Evolutionary conservation across 2,797 vertebrate genomes (phyloP).

Genomic region (Coregonus suidteri): DNA sequence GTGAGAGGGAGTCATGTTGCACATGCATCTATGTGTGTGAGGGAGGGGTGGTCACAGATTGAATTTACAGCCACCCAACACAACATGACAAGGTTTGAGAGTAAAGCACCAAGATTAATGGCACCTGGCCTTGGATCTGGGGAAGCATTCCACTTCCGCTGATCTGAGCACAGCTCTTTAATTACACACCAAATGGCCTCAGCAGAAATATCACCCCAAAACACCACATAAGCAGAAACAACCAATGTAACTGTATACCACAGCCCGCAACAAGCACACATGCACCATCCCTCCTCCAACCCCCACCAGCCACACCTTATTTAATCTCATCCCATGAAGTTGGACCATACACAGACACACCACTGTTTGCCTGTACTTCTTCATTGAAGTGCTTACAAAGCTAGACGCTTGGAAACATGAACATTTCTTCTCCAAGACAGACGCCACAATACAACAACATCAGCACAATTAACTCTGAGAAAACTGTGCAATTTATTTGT

Average conservation of each 20-base stretch:
- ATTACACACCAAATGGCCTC: slow-evolving; percentile 35
- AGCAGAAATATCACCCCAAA: too few species aligned
- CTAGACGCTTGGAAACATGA: not conserved
- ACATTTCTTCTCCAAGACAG: not conserved
- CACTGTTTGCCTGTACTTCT: not conserved
- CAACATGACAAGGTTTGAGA: too few species aligned
- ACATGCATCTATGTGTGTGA: too few species aligned
- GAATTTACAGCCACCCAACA: too few species aligned
- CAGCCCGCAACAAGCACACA: not conserved
- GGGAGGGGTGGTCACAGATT: too few species aligned
- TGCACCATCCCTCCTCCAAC: too few species aligned
- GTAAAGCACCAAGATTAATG: slow-evolving; percentile 44
- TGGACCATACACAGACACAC: not conserved
- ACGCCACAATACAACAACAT: not conserved
- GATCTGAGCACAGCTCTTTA: too few species aligned
- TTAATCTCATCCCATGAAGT: not conserved
- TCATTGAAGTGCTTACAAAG: slow-evolving; percentile 13
- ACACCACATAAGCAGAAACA: not conserved
- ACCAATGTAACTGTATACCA: not conserved
- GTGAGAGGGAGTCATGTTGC: too few species aligned
- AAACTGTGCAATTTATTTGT: not conserved
- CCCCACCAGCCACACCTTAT: not conserved
- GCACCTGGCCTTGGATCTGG: slow-evolving; percentile 35
- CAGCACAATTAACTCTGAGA: not conserved
- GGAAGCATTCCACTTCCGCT: slow-evolving; percentile 1